These are phyloP conservation scores for Brachyalestes nurse DNA, from an alignment of 2,797 vertebrate species.

Conservation along the genomic window DNA sequence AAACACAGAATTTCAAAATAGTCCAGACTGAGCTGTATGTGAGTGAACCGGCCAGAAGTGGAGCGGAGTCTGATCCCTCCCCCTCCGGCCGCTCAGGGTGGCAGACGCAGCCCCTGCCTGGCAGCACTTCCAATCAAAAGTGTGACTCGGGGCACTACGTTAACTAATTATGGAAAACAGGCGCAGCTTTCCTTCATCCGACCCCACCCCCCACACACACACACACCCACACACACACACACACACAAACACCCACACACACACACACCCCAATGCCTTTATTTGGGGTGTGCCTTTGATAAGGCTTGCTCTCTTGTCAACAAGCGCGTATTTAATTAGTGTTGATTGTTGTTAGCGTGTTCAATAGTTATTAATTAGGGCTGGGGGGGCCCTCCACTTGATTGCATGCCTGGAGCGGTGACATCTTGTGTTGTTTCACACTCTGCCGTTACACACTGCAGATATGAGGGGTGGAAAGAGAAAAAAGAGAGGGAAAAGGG, in stretches of 20 bases:
- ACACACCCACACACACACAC: constrained; percentile 18
- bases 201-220: constrained; percentile 35
- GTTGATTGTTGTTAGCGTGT: constrained; percentile 89
- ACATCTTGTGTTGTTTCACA: constrained; percentile 72
- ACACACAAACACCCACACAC: constrained; percentile 30
- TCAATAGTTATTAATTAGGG: constrained; percentile 91
- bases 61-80: constrained; percentile 41
- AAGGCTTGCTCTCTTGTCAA: constrained; percentile 86
- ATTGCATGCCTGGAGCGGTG: constrained; percentile 80
- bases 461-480: constrained; percentile 43
- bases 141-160: constrained; percentile 80
- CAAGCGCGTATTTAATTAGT: constrained; percentile 93
- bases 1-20: not conserved
- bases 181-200: constrained; percentile 64
- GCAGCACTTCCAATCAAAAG: constrained; percentile 73
- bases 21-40: not conserved
- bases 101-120: constrained; percentile 56
- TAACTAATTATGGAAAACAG: constrained; percentile 87
- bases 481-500: not conserved
- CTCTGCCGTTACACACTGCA: constrained; percentile 70
- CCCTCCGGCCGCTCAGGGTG: constrained; percentile 59
- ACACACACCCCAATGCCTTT: constrained; percentile 59
- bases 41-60: not conserved
- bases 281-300: constrained; percentile 71
- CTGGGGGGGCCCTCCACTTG: constrained; percentile 79